Base-by-base conservation (phyloP, 2,113 vertebrate genomes). In the Elanoides forficatus region DNA sequence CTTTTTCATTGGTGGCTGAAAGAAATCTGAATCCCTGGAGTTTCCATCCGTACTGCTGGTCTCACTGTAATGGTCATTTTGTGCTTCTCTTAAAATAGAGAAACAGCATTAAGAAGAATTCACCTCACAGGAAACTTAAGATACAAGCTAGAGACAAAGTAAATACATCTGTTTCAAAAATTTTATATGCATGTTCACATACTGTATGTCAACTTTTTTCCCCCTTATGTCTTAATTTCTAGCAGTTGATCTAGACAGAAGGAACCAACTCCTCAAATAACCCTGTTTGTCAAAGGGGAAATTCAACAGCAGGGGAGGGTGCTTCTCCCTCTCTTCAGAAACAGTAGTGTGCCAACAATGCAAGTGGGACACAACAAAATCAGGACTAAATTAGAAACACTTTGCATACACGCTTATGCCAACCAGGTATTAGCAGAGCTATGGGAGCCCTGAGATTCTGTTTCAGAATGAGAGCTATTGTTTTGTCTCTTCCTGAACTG, bases 1-100 rank as follows among this genome's bases (percentile, higher is more conserved):
- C 99, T 99, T 99, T 98, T 99, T 99, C 73, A 99, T 86, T 90
- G 99, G 99, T 63, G 99, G 99, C 86, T 99, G 99, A 98, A 99
- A 99, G 97, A 98, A 98, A 97, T 99, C 99, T 22, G 99, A 99
- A 98, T 99, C 99, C 96, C 98, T 98, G 10, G 99, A 99, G 97
- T 99, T 99, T 96, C 99, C 99, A 94, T 99, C 99, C 38, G 98
- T 98, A 94, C 98, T 99, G 97, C 98, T 99, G 19, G 99, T 99
- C 97, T 99, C 99, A 96, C 98, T 99, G 60, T 97, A 97, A 97
- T 99, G 99, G 97, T 99, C 99, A 96, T 97, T 98, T 88, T 98
- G 97, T 92, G 98, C 97, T 95, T 99, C 99, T 97, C 99, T 99
- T 96, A 97, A 98, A 98, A 97, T 40, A 95, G 95, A 94, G 88